Conservation (phyloP, 2,113 vertebrate genomes). For the Gulo gulo region DNA sequence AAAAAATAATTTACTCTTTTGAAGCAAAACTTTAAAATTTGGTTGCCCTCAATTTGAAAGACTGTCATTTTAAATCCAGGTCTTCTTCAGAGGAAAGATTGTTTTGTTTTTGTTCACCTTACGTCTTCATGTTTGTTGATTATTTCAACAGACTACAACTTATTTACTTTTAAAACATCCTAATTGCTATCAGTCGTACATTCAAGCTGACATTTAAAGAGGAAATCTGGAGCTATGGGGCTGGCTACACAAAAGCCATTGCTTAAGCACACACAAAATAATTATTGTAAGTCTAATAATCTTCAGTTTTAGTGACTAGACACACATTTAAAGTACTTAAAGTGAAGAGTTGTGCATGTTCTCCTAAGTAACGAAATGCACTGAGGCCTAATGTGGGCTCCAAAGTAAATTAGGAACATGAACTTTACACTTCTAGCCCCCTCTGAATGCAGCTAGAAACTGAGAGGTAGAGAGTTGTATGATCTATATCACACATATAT, state of each 20-base stretch:
- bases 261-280: conserved; percentile 39
- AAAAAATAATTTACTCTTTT: not conserved
- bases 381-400: not conserved
- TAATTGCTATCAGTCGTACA: conserved; percentile 46
- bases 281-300: conserved; percentile 25
- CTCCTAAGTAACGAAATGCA: not conserved
- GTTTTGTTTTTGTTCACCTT: not conserved
- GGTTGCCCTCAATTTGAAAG: not conserved
- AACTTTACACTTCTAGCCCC: not conserved
- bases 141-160: conserved; percentile 2
- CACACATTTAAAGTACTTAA: not conserved
- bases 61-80: not conserved
- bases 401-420: not conserved
- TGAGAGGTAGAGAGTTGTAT: too few species aligned
- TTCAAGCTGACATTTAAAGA: conserved; percentile 46
- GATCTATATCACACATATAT: too few species aligned
- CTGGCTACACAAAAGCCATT: not conserved
- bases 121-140: not conserved
- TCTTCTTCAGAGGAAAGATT: not conserved
- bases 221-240: not conserved
- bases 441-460: not conserved
- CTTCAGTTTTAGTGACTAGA: conserved; percentile 15
- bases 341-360: not conserved
- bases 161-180: conserved; percentile 39
- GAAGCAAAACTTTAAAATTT: not conserved